These are phyloP conservation scores for Zaprionus lachaisei DNA, from an alignment of 1,140 invertebrate species.

Conservation along the genomic window DNA sequence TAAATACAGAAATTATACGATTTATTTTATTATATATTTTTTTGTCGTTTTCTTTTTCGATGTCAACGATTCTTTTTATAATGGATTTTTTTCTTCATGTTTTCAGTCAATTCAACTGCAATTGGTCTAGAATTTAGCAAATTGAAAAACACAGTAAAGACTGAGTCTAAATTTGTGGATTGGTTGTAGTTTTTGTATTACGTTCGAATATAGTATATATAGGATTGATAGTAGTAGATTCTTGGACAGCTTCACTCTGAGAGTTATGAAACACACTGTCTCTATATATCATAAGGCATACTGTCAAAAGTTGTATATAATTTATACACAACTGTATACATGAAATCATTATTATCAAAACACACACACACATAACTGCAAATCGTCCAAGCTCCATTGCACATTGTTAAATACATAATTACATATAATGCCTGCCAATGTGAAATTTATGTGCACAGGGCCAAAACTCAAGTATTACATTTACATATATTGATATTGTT, in stretches of 20 bases:
- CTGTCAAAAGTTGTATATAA: conserved; percentile 24
- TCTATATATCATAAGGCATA: conserved; percentile 13
- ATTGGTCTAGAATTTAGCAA: conserved; percentile 32
- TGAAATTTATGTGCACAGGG: conserved; percentile 17
- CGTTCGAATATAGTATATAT: too few species aligned
- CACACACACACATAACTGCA: conserved; percentile 10
- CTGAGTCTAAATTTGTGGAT: conserved; percentile 44
- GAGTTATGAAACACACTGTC: conserved; percentile 16
- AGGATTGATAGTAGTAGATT: conserved; percentile 1
- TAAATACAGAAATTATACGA: conserved; percentile 17
- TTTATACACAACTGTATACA: neutral
- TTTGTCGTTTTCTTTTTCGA: neutral
- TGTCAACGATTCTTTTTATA: neutral
- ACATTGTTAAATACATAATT: conserved; percentile 26
- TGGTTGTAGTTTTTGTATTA: conserved; percentile 18
- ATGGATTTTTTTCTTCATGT: conserved; percentile 5
- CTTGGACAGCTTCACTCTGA: conserved; percentile 1
- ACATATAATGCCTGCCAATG: conserved; percentile 16
- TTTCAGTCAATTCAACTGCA: conserved; percentile 29
- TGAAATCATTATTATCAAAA: neutral
- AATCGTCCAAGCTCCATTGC: conserved; percentile 41
- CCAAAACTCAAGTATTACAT: conserved; percentile 33
- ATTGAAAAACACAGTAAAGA: conserved; percentile 33
- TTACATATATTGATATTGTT: conserved; percentile 28
- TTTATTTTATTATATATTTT: conserved; percentile 12